phyloP scores from a whole-genome alignment of 2,797 vertebrate species.

The Propithecus perrieri region DNA sequence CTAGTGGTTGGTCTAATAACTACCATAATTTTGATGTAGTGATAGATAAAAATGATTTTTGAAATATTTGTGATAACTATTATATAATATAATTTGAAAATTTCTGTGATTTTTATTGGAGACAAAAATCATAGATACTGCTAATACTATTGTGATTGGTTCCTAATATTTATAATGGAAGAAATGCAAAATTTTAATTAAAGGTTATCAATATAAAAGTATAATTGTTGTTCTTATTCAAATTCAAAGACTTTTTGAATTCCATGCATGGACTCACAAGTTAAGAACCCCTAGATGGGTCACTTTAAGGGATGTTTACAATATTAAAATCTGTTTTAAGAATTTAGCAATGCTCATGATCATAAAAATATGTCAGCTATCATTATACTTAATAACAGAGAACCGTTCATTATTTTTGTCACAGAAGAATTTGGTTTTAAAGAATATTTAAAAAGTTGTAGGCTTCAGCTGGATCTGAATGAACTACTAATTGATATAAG shows the following conservation, averaged over 20 bases:
- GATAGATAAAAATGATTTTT: slow-evolving; percentile 32
- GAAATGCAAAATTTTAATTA: slow-evolving; percentile 46
- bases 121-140: slow-evolving; percentile 6
- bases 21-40: slow-evolving; percentile 3
- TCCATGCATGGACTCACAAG: background rate
- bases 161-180: slow-evolving; percentile 30
- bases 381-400: slow-evolving; percentile 36
- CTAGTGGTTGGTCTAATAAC: slow-evolving; percentile 27
- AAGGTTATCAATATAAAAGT: slow-evolving; percentile 9
- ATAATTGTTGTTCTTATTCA: background rate
- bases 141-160: slow-evolving; percentile 4
- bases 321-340: slow-evolving; percentile 50
- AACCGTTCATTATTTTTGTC: slow-evolving; percentile 56
- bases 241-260: slow-evolving; percentile 37
- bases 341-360: slow-evolving; percentile 15
- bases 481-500: background rate
- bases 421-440: slow-evolving; percentile 44
- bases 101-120: slow-evolving; percentile 37
- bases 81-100: slow-evolving; percentile 40
- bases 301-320: background rate
- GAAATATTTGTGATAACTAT: background rate
- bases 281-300: background rate
- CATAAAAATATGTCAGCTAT: slow-evolving; percentile 23
- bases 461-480: background rate
- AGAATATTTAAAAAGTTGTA: slow-evolving; percentile 48